A percentile compares a stretch with the other conserved stretches of the same genome.
phyloP scores from a whole-genome alignment of 2,888 invertebrate species.

The Tillus elongatus region DNA sequence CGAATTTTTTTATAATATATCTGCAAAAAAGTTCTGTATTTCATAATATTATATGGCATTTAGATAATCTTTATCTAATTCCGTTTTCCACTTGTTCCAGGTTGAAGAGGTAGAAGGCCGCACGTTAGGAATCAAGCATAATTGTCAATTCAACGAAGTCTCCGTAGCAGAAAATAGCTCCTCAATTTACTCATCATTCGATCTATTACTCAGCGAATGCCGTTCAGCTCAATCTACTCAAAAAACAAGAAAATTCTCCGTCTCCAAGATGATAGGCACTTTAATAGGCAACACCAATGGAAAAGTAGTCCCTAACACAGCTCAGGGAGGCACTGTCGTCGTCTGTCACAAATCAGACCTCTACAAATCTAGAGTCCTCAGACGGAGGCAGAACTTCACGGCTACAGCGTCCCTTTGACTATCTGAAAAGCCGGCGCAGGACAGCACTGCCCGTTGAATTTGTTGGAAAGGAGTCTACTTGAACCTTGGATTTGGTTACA shows the following conservation, averaged over 20 bases:
- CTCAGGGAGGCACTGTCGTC: slow-evolving; percentile 49
- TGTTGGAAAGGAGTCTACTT: slow-evolving; percentile 9
- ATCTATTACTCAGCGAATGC: slow-evolving; percentile 58
- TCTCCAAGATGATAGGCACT: slow-evolving; percentile 71
- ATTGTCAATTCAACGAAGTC: slow-evolving; percentile 70
- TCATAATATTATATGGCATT: too few relatives aligned
- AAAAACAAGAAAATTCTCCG: slow-evolving; percentile 64
- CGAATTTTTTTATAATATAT: too few relatives aligned
- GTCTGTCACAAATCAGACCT: slow-evolving; percentile 53
- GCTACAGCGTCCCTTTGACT: slow-evolving; percentile 62
- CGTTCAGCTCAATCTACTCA: slow-evolving; percentile 41
- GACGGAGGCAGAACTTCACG: slow-evolving; percentile 50
- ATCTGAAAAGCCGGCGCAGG: slow-evolving; percentile 35
- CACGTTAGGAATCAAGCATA: slow-evolving; percentile 55
- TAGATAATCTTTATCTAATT: too few relatives aligned
- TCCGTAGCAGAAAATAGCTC: slow-evolving; percentile 72
- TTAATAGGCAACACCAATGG: slow-evolving; percentile 50
- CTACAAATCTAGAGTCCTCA: slow-evolving; percentile 48
- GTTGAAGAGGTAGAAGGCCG: slow-evolving; percentile 64
- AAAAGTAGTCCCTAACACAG: slow-evolving; percentile 36
- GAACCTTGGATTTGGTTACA: slow-evolving; percentile 9
- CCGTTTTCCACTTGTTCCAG: too few relatives aligned
- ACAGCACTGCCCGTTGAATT: slow-evolving; percentile 29
- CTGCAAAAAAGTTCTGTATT: too few relatives aligned
- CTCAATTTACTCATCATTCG: slow-evolving; percentile 64